These are phyloP conservation scores for Platysteira castanea DNA, from an alignment of 2,113 vertebrate genomes.

Conservation along the genomic window DNA sequence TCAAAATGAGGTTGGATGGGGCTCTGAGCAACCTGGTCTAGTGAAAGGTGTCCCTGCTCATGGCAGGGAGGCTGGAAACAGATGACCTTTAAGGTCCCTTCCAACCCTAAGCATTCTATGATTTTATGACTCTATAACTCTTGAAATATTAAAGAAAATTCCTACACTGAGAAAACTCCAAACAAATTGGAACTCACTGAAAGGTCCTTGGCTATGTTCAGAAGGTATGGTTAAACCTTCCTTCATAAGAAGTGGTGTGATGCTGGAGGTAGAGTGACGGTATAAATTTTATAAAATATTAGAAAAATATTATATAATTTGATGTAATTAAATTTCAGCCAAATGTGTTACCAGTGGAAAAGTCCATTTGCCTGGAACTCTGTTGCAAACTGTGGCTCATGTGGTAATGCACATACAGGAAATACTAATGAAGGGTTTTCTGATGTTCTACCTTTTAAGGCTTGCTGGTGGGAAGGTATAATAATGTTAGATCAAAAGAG, in stretches of 20 bases:
- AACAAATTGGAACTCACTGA: neutral
- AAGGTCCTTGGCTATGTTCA: neutral
- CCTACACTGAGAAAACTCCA: neutral
- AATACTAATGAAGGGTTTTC: neutral
- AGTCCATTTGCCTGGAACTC: neutral
- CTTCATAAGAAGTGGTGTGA: neutral
- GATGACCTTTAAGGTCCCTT: neutral
- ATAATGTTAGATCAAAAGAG: neutral
- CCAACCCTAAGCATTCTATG: neutral
- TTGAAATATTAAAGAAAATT: neutral
- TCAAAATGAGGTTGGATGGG: neutral
- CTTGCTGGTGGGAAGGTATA: neutral
- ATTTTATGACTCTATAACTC: neutral
- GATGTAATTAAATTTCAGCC: neutral
- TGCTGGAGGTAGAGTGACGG: neutral
- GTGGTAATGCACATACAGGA: neutral
- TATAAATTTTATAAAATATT: neutral
- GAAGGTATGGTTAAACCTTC: neutral
- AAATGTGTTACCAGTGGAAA: neutral
- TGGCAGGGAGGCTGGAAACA: neutral
- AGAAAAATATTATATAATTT: neutral
- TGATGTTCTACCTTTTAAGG: neutral
- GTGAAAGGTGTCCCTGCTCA: neutral
- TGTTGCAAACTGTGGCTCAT: neutral
- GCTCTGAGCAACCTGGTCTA: neutral